Conservation (phyloP, 2,113 vertebrate genomes). For the Petrocephalus zakoni region DNA sequence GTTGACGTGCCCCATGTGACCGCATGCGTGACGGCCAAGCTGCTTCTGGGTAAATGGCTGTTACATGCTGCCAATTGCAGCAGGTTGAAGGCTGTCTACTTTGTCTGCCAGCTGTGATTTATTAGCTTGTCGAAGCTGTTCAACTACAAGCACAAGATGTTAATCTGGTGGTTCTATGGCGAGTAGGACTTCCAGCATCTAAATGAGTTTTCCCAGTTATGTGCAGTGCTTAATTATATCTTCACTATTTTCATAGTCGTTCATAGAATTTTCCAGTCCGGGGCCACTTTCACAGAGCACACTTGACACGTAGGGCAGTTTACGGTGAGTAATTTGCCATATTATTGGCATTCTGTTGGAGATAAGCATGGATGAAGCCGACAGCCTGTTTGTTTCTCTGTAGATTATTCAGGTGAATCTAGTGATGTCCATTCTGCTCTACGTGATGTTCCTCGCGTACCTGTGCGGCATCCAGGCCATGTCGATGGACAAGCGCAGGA, state of each 20-base stretch:
- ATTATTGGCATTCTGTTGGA: neutral
- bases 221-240: neutral
- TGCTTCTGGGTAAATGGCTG: neutral
- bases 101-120: neutral
- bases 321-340: neutral
- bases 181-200: neutral
- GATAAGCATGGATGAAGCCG: neutral
- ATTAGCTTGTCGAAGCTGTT: neutral
- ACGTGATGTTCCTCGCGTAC: constrained; percentile 94
- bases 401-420: constrained; percentile 99
- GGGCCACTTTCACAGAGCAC: neutral
- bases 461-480: constrained; percentile 93
- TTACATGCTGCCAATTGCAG: neutral
- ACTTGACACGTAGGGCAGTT: neutral
- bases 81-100: neutral
- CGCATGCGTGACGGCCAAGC: no score
- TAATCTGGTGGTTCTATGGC: neutral
- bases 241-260: neutral
- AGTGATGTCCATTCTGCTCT: constrained; percentile 99
- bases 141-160: neutral
- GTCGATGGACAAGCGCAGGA: constrained; percentile 81
- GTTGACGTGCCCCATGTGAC: neutral
- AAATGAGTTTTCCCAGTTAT: neutral
- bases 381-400: constrained; percentile 38
- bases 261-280: neutral